Conservation (phyloP, 92 coral and sea anemone genomes). For the Chrysogorgia sp. region DNA sequence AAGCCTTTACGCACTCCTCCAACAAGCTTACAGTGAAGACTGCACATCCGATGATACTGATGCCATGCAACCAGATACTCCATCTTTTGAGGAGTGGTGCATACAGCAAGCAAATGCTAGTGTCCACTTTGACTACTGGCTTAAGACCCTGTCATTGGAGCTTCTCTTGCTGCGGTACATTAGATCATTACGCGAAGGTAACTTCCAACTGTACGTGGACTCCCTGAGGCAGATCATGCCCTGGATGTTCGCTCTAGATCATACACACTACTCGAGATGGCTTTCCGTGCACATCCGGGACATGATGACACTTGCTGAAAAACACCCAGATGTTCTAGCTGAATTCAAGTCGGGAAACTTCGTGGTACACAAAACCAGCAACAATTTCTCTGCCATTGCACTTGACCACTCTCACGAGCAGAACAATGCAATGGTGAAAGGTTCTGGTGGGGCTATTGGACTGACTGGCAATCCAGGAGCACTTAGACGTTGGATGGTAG, state of each 20-base stretch:
- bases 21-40: slow-evolving; percentile 26
- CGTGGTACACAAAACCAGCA: slow-evolving; percentile 60
- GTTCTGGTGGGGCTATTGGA: slow-evolving; percentile 69
- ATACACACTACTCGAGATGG: slow-evolving; percentile 66
- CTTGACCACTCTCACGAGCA: slow-evolving; percentile 69
- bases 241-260: no score
- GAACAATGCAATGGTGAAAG: slow-evolving; percentile 61
- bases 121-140: slow-evolving; percentile 8
- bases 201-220: slow-evolving; percentile 34
- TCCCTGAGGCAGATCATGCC: slow-evolving; percentile 26
- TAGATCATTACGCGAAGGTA: slow-evolving; percentile 17
- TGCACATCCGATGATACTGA: slow-evolving; percentile 10
- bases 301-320: slow-evolving; percentile 35
- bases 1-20: slow-evolving; percentile 42
- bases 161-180: slow-evolving; percentile 12
- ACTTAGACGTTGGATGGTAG: slow-evolving; percentile 67
- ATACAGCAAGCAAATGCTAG: not conserved
- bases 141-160: not conserved
- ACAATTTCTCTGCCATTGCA: slow-evolving; percentile 59
- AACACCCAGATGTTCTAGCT: slow-evolving; percentile 42
- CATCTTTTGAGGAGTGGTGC: slow-evolving; percentile 36
- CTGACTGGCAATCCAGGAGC: slow-evolving; percentile 62
- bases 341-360: slow-evolving; percentile 55
- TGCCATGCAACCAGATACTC: not conserved
- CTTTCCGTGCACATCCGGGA: slow-evolving; percentile 65